Evolutionary conservation across 2,888 invertebrate genomes (phyloP).

Genomic region (Pheosia gnoma): DNA sequence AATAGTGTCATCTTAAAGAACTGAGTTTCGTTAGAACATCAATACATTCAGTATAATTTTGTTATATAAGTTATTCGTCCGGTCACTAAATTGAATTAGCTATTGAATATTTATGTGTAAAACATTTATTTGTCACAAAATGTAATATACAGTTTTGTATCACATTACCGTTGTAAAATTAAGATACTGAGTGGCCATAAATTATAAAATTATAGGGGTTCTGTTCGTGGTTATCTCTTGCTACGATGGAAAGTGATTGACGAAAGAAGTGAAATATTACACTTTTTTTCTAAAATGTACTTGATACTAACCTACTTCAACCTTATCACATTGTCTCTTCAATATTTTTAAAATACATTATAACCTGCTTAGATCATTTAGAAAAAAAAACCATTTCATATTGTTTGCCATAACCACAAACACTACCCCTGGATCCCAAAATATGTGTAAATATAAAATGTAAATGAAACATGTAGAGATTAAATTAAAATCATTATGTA

Average conservation of each 20-base stretch:
- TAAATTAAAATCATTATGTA: constrained; percentile 63
- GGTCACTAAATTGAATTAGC: constrained; percentile 60
- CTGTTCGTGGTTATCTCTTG: constrained; percentile 52
- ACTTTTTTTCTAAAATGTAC: too few species aligned
- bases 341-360: too few species aligned
- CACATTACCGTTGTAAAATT: constrained; percentile 71
- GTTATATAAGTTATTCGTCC: constrained; percentile 41
- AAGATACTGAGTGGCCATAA: constrained; percentile 81
- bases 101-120: constrained; percentile 45
- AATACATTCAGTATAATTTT: constrained; percentile 48
- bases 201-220: constrained; percentile 48
- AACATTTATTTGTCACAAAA: constrained; percentile 48
- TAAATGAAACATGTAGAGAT: constrained; percentile 75
- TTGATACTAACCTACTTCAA: too few species aligned
- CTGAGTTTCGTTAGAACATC: constrained; percentile 36
- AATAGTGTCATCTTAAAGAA: constrained; percentile 33
- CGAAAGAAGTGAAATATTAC: too few species aligned
- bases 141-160: constrained; percentile 64
- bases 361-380: too few species aligned
- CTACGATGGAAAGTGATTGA: neutral
- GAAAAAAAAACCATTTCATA: constrained; percentile 3
- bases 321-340: too few species aligned
- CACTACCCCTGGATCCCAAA: constrained; percentile 56
- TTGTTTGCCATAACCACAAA: constrained; percentile 47
- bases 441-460: constrained; percentile 74